A percentile compares a stretch with the other conserved stretches of the same genome.
Evolutionary conservation across 2,888 invertebrate species (phyloP).

Genomic region (Eupithecia subumbrata): DNA sequence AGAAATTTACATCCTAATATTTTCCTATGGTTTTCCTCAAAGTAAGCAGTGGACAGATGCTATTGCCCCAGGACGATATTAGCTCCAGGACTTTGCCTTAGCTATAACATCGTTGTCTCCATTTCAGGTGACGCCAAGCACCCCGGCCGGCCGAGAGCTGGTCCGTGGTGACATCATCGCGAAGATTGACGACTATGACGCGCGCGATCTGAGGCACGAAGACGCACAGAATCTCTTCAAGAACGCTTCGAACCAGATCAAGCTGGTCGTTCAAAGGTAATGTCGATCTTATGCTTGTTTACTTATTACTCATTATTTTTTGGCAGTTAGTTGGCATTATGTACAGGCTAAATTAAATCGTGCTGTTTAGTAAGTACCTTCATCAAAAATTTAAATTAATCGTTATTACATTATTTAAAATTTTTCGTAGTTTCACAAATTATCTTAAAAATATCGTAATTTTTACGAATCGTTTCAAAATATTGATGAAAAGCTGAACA

Average conservation of each 20-base stretch:
- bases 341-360: too few relatives aligned
- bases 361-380: not conserved
- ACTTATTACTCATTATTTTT: not conserved
- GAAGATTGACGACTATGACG: conserved; percentile 95
- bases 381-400: too few relatives aligned
- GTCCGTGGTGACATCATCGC: conserved; percentile 95
- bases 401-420: too few relatives aligned
- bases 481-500: not conserved
- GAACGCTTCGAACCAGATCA: conserved; percentile 91
- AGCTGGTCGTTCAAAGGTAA: conserved; percentile 93
- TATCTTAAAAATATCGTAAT: not conserved
- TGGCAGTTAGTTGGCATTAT: not conserved
- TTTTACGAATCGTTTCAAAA: not conserved
- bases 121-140: conserved; percentile 92
- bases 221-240: conserved; percentile 95
- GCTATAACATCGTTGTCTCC: not conserved
- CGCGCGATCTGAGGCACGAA: conserved; percentile 93
- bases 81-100: not conserved
- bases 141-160: conserved; percentile 93
- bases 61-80: too few relatives aligned
- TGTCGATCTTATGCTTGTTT: not conserved
- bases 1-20: too few relatives aligned
- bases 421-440: not conserved
- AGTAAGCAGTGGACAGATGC: too few relatives aligned
- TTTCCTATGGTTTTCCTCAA: too few relatives aligned